A percentile compares a stretch with the other conserved stretches of the same genome.
Evolutionary conservation across 2,113 vertebrate species (phyloP).

Genomic region (Leptocoma aspasia): DNA sequence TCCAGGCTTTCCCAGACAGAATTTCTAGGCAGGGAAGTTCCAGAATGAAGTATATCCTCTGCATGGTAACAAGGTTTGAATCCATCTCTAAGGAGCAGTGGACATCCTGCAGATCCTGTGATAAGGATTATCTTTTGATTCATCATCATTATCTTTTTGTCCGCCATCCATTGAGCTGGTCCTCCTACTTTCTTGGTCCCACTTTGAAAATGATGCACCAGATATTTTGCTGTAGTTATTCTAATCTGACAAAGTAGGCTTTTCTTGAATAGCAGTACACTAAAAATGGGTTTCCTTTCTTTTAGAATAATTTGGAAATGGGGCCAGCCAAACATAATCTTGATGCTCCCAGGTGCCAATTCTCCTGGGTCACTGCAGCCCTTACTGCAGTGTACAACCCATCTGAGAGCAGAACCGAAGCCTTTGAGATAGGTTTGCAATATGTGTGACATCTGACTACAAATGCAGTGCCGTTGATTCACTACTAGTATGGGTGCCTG

Average conservation of each 20-base stretch:
- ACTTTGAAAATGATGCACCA: neutral
- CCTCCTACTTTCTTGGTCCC: neutral
- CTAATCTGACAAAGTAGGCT: neutral
- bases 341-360: neutral
- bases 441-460: neutral
- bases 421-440: neutral
- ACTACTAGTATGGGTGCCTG: conserved; percentile 47
- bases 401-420: neutral
- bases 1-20: neutral
- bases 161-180: neutral
- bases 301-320: neutral
- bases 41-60: neutral
- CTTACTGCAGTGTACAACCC: neutral
- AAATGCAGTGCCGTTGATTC: conserved; percentile 33
- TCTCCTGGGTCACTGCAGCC: neutral
- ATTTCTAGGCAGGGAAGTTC: neutral
- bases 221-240: neutral
- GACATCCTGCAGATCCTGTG: neutral
- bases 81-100: neutral
- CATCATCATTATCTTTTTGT: neutral
- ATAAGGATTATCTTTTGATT: neutral
- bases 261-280: neutral
- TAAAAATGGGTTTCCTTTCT: neutral
- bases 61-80: neutral
- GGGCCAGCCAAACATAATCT: neutral